Evolutionary conservation across 2,797 vertebrate species (phyloP), one percentile per base, ranked within the genome.

Genomic region (Crotalus adamanteus): DNA sequence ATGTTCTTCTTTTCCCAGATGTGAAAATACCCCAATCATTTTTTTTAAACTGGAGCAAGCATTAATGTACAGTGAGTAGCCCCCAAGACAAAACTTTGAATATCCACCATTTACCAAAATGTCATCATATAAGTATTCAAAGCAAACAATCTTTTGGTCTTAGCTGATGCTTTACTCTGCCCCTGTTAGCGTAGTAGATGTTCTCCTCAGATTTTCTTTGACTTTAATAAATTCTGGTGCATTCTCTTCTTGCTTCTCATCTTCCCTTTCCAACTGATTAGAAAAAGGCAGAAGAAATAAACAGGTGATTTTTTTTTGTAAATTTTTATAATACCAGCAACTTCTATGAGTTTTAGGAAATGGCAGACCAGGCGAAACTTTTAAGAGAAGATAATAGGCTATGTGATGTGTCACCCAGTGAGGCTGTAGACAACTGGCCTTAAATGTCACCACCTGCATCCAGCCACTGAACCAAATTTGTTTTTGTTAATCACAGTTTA

Each of bases 221-320:
- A 99, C 99, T 97, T 98, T 99, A 90, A 99, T 97, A 69, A 99
- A 99, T 96, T 99, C 99, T 0, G 99, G 99, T 57, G 98, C 98
- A 2, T 96, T 98, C 26, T 98, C 97, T 88, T 98, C 97, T 14
- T 98, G 97, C 94, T 98, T 97, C 93, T 98, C 96, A 31, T 96
- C 96, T 63, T 98, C 97, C 92, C 97, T 98, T 93, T 99, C 98
- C 95, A 98, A 51, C 98, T 99, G 95, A n/a, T 89, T 51, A 59
- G 26, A 92, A 73, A 83, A 60, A 60, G 65, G 65, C 37, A 83
- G 65, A 28, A 83, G n/a, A 63, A 47, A 63, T 47, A 25, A 31
- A 25, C 14, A 53, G 31, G 6, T 59, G 31, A 63, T 18, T 31
- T 25, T 9, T 12, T 73, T 78, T 26, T 8, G 22, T 73, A 37